Evolutionary conservation across 2,888 invertebrate genomes (phyloP).

Genomic region (Catocala fraxini): DNA sequence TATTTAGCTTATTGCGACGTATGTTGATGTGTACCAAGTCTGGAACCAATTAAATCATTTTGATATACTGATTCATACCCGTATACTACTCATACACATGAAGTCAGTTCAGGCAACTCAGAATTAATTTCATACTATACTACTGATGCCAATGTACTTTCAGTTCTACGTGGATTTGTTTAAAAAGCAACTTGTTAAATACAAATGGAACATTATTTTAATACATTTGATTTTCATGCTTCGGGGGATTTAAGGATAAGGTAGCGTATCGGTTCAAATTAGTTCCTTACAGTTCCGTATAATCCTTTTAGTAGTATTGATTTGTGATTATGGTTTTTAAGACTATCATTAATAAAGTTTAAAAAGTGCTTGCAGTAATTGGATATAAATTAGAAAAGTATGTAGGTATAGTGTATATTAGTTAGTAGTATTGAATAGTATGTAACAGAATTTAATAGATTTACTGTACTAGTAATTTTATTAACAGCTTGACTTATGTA

Average conservation of each 20-base stretch:
- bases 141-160: too few relatives aligned
- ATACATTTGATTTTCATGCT: conserved; percentile 14
- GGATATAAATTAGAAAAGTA: too few relatives aligned
- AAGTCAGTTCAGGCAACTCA: conserved; percentile 10
- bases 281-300: neutral
- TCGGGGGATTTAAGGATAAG: conserved; percentile 21
- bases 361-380: neutral
- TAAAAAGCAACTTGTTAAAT: neutral
- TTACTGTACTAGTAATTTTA: neutral
- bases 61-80: conserved; percentile 19
- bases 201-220: neutral
- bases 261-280: conserved; percentile 16
- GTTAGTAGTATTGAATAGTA: neutral
- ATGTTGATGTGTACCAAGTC: conserved; percentile 15
- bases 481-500: neutral
- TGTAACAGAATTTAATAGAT: neutral
- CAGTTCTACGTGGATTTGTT: neutral
- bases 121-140: neutral
- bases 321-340: neutral
- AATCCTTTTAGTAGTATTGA: neutral
- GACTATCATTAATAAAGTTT: neutral
- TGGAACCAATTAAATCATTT: conserved; percentile 33
- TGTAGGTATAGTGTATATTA: neutral
- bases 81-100: neutral
- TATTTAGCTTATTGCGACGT: conserved; percentile 15